Conservation (phyloP, 1,140 invertebrate genomes). For the Andricus grossulariae region DNA sequence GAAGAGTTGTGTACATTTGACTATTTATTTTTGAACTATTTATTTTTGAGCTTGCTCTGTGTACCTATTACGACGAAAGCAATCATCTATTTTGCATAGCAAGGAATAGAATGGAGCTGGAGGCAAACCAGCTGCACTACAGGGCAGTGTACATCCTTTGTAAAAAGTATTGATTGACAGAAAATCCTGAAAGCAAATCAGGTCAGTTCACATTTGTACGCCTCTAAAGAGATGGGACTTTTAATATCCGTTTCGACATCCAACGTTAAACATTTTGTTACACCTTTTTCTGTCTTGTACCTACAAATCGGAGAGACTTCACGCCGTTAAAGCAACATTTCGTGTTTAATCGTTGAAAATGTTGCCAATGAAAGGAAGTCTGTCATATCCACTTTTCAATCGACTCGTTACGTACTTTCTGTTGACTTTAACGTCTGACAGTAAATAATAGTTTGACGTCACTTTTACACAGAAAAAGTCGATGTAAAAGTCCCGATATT, state of each 20-base stretch:
- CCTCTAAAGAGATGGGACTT: neutral
- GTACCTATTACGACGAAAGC: neutral
- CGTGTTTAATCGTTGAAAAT: no score
- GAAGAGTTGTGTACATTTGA: no score
- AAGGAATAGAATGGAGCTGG: neutral
- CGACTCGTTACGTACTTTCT: no score
- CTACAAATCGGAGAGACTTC: no score
- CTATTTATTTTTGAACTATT: no score
- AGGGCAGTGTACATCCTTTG: neutral
- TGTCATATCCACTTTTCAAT: no score
- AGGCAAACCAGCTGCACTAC: neutral
- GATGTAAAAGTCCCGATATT: neutral
- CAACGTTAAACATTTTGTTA: neutral
- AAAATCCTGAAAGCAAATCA: neutral
- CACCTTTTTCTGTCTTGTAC: neutral
- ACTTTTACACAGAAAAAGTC: no score
- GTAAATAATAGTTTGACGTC: neutral
- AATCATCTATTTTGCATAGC: neutral
- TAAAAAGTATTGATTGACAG: constrained; percentile 9
- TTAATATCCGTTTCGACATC: constrained; percentile 17
- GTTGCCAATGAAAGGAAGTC: no score
- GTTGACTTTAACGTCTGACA: no score
- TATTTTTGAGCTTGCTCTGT: neutral
- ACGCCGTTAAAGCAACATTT: no score
- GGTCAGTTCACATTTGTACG: neutral